Base-by-base conservation (phyloP, 2,797 vertebrate species). In the Gymnoscopelus braueri region DNA sequence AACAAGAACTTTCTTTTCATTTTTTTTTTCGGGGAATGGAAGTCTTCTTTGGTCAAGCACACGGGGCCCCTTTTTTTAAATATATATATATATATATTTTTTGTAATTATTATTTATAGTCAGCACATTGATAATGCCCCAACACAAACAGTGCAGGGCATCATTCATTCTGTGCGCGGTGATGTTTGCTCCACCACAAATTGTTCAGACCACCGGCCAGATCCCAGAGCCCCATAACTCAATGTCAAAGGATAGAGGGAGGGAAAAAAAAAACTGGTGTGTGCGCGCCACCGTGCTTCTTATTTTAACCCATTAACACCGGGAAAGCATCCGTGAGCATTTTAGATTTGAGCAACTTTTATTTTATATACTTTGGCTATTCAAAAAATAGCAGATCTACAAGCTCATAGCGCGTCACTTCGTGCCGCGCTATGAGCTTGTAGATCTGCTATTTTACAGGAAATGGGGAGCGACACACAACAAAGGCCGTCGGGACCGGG, bases 21-120 rank as follows among this genome's bases (percentile, higher is more conserved):
- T 39, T 44, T 44, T 8, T 39, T 6, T 39, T 8, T 44, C 19
- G 19, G 19, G 39, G 92, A 88, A 92, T 84, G 83, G 82, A 88
- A 90, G 87, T 88, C 84, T 44, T 44, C 78, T 92, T 79, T 93
- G 93, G 93, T 94, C 93, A 93, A 94, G 91, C 87, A 39, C 87
- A 39, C 80, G 65, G 75, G 80, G 72, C 85, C 82, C 88, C 90
- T 71, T 87, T 90, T 81, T 88, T 88, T 88, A 19, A 1, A 19
- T 19, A 19, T 87, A 39, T 39, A 44, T 44, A 39, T 39, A 44
- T 44, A 44, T 44, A 44, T 44, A 29, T 44, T 2, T 91, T 89
- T 80, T 84, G 90, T 93, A 92, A 94, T 93, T 92, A 91, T 93
- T 94, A 93, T 94, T 94, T 94, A 93, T 94, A 94, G 93, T 89